Percentiles rank a stretch among this genome's conserved stretches.
Conservation (phyloP, 2,113 vertebrate genomes). For the Microcebus tavaratra region DNA sequence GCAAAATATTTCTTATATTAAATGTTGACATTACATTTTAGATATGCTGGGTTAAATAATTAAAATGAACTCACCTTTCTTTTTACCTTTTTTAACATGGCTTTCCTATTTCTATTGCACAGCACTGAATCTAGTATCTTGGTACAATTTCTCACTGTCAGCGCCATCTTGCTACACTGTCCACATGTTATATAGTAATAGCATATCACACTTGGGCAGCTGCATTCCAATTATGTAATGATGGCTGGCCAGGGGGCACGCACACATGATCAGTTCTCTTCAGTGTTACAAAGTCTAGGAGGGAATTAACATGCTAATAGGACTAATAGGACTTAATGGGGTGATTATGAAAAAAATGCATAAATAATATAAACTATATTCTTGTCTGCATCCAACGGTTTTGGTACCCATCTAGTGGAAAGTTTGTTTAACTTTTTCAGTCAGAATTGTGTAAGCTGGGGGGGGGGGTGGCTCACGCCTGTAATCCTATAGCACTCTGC, state of each 20-base stretch:
- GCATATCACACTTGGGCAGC: background rate
- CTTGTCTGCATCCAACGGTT: too few relatives aligned
- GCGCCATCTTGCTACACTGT: background rate
- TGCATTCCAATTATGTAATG: background rate
- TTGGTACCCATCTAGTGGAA: too few relatives aligned
- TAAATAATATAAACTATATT: background rate
- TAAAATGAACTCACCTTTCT: background rate
- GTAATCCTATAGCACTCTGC: too few relatives aligned
- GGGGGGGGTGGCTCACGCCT: too few relatives aligned
- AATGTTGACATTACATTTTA: background rate
- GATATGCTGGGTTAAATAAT: background rate
- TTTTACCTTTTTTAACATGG: background rate
- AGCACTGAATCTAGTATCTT: background rate
- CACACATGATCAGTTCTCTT: background rate
- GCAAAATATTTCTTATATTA: background rate
- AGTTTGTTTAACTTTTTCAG: too few relatives aligned
- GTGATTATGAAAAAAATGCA: background rate
- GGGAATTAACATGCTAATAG: background rate
- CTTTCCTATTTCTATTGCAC: background rate
- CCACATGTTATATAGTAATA: background rate
- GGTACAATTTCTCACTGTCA: background rate
- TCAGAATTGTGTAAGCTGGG: too few relatives aligned
- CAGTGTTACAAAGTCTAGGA: background rate
- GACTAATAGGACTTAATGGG: background rate
- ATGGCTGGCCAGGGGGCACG: background rate